Evolutionary conservation across 1,140 invertebrate genomes (phyloP).

Genomic region (Drosophila equinoxialis): DNA sequence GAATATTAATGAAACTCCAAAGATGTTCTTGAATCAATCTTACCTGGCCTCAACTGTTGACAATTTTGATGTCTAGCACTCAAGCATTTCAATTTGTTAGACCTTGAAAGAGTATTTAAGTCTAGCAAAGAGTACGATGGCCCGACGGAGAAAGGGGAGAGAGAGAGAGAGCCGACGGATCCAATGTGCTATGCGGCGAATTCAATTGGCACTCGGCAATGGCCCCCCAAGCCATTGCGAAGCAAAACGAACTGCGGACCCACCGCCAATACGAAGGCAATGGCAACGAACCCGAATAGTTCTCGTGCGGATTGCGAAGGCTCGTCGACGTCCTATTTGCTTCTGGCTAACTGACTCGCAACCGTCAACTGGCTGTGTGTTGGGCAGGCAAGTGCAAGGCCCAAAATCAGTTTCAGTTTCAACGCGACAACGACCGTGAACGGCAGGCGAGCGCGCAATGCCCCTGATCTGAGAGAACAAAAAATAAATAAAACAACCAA

Average conservation of each 20-base stretch:
- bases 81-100: constrained; percentile 37
- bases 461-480: background rate
- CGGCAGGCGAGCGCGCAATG: constrained; percentile 47
- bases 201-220: constrained; percentile 11
- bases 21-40: background rate
- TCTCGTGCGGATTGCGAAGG: constrained; percentile 37
- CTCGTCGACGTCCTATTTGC: constrained; percentile 16
- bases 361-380: constrained; percentile 13
- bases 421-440: constrained; percentile 72
- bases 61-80: background rate
- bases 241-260: constrained; percentile 5
- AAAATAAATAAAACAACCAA: too few relatives aligned
- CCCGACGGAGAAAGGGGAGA: background rate
- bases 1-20: background rate
- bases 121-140: constrained; percentile 12
- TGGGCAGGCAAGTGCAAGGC: constrained; percentile 52
- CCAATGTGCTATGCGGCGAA: constrained; percentile 34
- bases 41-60: background rate
- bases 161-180: background rate
- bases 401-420: constrained; percentile 68
- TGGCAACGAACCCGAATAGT: constrained; percentile 12
- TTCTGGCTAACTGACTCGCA: constrained; percentile 12
- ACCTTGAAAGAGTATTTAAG: constrained; percentile 28
- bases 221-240: background rate
- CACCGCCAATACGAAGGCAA: constrained; percentile 23